A percentile compares a stretch with the other conserved stretches of the same genome.
Conservation (phyloP, 2,888 invertebrate genomes). For the Stomorhina lunata region DNA sequence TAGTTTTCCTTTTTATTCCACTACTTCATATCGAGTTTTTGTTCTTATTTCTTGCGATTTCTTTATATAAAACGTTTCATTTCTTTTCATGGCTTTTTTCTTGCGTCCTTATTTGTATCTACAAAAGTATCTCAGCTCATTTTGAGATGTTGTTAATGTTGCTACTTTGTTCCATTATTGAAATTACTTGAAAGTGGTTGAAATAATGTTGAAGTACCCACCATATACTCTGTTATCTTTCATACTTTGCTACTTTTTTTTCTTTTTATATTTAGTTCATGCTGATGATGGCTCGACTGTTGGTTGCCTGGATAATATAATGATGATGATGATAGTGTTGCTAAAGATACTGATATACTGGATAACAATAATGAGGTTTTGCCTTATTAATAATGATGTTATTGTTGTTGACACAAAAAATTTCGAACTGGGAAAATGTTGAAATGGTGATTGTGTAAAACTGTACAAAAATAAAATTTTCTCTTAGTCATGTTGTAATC, state of each 20-base stretch:
- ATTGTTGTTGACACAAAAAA: constrained; percentile 48
- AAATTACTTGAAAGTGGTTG: constrained; percentile 63
- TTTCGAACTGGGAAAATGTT: background rate
- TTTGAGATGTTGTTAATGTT: constrained; percentile 56
- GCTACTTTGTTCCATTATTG: constrained; percentile 61
- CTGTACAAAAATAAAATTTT: constrained; percentile 17
- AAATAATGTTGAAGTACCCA: constrained; percentile 46
- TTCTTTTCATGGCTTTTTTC: background rate
- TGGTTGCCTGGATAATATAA: constrained; percentile 8
- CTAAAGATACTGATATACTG: background rate
- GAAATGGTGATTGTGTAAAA: constrained; percentile 16
- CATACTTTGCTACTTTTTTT: constrained; percentile 14
- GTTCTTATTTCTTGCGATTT: background rate
- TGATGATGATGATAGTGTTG: background rate
- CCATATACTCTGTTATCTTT: constrained; percentile 19
- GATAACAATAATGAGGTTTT: constrained; percentile 33
- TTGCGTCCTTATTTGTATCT: too few relatives aligned
- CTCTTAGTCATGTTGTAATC: constrained; percentile 44
- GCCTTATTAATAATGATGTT: constrained; percentile 49
- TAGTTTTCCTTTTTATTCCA: background rate
- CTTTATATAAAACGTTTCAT: too few relatives aligned
- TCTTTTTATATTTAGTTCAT: constrained; percentile 14
- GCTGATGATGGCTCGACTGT: too few relatives aligned
- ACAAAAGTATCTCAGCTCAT: constrained; percentile 52
- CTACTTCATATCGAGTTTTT: background rate